phyloP scores from a whole-genome alignment of 2,113 vertebrate species.

The Anoura caudifer region DNA sequence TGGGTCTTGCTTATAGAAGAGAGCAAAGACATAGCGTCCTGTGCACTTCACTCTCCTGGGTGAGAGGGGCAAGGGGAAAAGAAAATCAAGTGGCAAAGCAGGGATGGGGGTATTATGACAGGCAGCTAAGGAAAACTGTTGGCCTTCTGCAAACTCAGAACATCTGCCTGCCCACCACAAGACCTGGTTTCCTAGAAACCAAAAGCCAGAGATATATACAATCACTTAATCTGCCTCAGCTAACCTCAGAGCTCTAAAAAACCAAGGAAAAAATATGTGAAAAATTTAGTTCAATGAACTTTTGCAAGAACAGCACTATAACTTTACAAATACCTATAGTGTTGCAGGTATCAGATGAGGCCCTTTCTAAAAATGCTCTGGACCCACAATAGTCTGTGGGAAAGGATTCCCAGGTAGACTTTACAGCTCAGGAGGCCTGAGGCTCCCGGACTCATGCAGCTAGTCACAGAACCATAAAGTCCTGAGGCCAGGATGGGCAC shows the following conservation, averaged over 20 bases:
- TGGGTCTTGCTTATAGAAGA: neutral
- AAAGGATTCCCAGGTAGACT: neutral
- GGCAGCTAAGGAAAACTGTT: neutral
- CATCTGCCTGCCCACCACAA: neutral
- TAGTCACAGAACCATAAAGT: neutral
- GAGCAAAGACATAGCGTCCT: neutral
- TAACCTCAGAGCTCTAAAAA: neutral
- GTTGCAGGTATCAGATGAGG: neutral
- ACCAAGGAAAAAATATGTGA: neutral
- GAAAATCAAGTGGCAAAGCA: neutral
- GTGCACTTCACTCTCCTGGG: neutral
- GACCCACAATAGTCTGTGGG: neutral
- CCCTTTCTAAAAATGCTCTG: neutral
- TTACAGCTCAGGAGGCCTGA: neutral
- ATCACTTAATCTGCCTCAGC: constrained; percentile 27
- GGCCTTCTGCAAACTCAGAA: neutral
- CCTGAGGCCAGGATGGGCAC: neutral
- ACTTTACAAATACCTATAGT: neutral
- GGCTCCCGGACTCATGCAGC: neutral
- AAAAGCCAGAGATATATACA: constrained; percentile 23
- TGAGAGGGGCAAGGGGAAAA: neutral
- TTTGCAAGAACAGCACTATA: neutral
- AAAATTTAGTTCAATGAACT: neutral
- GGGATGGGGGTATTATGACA: accelerated
- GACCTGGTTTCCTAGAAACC: constrained; percentile 26